Conservation (phyloP, 2,888 invertebrate genomes). For the Muschampia plurimacula region DNA sequence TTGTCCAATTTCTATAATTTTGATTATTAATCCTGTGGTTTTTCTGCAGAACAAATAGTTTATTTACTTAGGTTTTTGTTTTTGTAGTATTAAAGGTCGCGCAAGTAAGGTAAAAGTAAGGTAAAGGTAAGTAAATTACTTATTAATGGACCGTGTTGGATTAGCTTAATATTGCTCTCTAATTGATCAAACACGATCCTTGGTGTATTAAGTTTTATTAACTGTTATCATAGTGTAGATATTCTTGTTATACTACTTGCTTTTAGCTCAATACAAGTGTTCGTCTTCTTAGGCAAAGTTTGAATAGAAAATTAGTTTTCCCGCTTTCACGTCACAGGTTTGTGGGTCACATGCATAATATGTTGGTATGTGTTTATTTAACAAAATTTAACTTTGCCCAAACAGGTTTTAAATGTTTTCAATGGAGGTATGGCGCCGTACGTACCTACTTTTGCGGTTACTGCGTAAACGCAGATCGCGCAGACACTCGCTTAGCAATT, state of each 20-base stretch:
- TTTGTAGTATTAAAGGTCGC: conserved; percentile 4
- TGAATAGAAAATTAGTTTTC: conserved; percentile 65
- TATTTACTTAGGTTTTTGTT: neutral
- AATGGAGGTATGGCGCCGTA: conserved; percentile 57
- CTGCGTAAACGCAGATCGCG: conserved; percentile 64
- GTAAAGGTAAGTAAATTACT: conserved; percentile 17
- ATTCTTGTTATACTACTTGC: neutral
- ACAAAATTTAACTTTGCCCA: conserved; percentile 69
- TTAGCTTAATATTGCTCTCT: neutral
- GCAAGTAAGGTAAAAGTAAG: too few relatives aligned
- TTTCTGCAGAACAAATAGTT: conserved; percentile 1
- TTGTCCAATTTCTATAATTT: neutral
- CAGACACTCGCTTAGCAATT: conserved; percentile 71
- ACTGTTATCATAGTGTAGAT: neutral
- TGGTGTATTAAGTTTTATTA: conserved; percentile 30
- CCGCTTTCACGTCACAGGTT: conserved; percentile 66
- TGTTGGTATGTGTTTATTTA: conserved; percentile 65
- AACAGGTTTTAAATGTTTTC: conserved; percentile 72
- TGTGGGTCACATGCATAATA: conserved; percentile 61
- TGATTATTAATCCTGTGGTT: conserved; percentile 3
- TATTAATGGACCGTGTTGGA: too few relatives aligned
- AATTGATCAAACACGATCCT: conserved; percentile 5
- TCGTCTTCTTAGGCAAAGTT: conserved; percentile 18
- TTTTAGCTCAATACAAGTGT: neutral
- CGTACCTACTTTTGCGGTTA: conserved; percentile 70